Conservation (phyloP, 2,797 vertebrate species). For the Monodelphis domestica region DNA sequence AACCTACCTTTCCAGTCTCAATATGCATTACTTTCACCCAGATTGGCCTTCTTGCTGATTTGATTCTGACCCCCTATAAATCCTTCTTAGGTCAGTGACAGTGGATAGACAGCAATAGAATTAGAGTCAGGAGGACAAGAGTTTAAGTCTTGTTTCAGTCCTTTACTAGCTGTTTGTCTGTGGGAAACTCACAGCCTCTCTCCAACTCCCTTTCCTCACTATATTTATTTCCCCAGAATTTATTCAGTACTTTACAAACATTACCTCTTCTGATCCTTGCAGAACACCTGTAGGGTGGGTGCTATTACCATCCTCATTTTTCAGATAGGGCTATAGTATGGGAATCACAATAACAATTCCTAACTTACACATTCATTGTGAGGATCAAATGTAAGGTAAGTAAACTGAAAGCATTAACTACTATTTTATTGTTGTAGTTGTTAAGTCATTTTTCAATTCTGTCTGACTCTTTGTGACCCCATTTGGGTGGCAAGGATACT, state of each 20-base stretch:
- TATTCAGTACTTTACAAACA: background rate
- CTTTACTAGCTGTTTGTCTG: background rate
- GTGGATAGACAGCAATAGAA: too few species aligned
- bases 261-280: background rate
- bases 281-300: background rate
- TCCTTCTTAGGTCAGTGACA: too few species aligned
- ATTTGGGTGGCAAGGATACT: too few species aligned
- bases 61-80: background rate
- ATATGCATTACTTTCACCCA: background rate
- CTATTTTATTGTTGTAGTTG: too few species aligned
- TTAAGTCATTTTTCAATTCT: too few species aligned
- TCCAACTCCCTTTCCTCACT: background rate
- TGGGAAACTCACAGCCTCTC: background rate
- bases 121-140: too few species aligned
- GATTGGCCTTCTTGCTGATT: accelerated
- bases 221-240: background rate
- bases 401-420: background rate
- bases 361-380: background rate
- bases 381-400: background rate
- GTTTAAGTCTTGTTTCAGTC: too few species aligned
- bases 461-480: too few species aligned
- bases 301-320: background rate
- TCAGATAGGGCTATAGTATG: background rate
- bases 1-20: background rate
- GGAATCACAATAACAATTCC: background rate